phyloP scores from a whole-genome alignment of 2,797 vertebrate genomes.

The Otolemur crassicaudatus region DNA sequence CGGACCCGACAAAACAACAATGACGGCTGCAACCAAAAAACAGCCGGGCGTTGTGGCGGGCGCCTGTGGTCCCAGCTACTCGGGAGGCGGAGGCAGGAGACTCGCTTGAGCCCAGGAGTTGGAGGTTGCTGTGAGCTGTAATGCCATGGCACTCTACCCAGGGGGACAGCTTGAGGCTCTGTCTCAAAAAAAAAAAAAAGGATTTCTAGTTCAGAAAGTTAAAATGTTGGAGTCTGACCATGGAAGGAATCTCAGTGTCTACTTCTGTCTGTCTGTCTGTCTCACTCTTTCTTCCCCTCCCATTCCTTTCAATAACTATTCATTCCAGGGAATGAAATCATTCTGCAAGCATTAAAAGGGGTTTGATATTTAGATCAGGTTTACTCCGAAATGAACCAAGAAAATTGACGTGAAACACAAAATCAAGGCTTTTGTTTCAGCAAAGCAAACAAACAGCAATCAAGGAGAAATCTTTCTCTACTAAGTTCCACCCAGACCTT shows the following conservation, averaged over 20 bases:
- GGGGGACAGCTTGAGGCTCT: too few relatives aligned
- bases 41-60: too few relatives aligned
- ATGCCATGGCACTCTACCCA: too few relatives aligned
- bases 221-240: not conserved
- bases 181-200: too few relatives aligned
- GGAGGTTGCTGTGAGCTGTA: too few relatives aligned
- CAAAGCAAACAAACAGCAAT: not conserved
- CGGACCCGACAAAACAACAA: too few relatives aligned
- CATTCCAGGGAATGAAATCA: conserved; percentile 49
- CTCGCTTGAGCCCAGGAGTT: too few relatives aligned
- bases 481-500: not conserved
- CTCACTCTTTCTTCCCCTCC: not conserved
- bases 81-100: too few relatives aligned
- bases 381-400: not conserved
- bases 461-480: not conserved
- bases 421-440: conserved; percentile 24
- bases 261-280: not conserved
- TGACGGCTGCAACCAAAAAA: too few relatives aligned
- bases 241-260: not conserved
- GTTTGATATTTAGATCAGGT: not conserved
- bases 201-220: not conserved
- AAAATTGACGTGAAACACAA: not conserved
- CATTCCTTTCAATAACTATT: not conserved
- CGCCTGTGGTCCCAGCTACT: too few relatives aligned
- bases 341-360: not conserved